Evolutionary conservation across 2,888 invertebrate genomes (phyloP).

Genomic region (Drosophila vallismaia): DNA sequence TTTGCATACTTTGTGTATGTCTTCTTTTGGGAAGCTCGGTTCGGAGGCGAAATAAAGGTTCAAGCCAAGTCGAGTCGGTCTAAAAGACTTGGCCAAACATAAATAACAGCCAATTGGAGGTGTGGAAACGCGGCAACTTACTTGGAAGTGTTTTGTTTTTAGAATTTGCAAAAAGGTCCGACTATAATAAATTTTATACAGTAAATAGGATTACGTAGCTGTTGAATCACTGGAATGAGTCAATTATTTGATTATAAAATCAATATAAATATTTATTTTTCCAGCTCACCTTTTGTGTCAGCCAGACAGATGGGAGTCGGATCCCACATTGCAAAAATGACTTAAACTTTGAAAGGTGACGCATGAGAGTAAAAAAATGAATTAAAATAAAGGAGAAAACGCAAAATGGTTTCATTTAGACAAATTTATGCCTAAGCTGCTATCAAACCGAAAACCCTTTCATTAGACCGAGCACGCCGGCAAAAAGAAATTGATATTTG

Average conservation of each 20-base stretch:
- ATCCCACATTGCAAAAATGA: neutral
- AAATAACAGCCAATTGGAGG: slow-evolving; percentile 16
- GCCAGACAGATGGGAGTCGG: slow-evolving; percentile 6
- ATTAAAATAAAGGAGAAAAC: neutral
- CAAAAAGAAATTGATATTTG: slow-evolving; percentile 10
- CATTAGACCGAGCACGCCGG: neutral
- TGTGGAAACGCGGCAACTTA: slow-evolving; percentile 4
- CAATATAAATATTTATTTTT: slow-evolving; percentile 11
- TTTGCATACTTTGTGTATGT: slow-evolving; percentile 25
- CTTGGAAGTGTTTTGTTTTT: neutral
- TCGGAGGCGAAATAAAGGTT: slow-evolving; percentile 11
- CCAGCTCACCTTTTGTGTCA: slow-evolving; percentile 24
- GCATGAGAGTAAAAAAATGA: neutral
- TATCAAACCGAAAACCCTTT: slow-evolving; percentile 11
- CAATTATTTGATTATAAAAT: slow-evolving; percentile 24
- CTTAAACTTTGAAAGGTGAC: neutral
- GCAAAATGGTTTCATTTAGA: neutral
- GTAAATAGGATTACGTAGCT: neutral
- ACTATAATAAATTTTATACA: neutral
- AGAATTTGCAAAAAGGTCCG: neutral
- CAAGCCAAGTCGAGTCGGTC: slow-evolving; percentile 15
- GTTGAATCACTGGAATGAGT: slow-evolving; percentile 17
- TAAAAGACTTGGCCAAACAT: slow-evolving; percentile 13
- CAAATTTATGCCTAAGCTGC: neutral
- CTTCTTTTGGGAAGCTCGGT: slow-evolving; percentile 14